Conservation (phyloP, 2,797 vertebrate species). For the Eidolon dupreanum region DNA sequence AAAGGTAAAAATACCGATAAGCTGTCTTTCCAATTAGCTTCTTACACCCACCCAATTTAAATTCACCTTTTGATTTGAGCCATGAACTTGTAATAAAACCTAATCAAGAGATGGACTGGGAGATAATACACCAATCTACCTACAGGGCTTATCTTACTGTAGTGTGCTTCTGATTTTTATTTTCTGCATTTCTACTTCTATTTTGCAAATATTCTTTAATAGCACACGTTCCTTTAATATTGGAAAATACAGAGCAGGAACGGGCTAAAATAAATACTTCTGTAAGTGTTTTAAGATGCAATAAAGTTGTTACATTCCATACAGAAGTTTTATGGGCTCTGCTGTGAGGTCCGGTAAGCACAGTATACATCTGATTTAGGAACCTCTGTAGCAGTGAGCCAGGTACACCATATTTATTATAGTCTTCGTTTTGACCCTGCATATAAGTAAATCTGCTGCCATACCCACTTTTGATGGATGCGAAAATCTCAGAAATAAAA, state of each 20-base stretch:
- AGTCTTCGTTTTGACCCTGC: not conserved
- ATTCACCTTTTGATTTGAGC: not conserved
- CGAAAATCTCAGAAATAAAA: constrained; percentile 48
- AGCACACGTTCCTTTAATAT: not conserved
- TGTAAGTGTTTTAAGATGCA: not conserved
- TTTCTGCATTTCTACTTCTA: constrained; percentile 16
- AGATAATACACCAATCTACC: not conserved
- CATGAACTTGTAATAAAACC: not conserved
- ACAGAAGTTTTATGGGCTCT: not conserved
- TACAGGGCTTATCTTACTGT: not conserved
- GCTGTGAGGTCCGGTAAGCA: not conserved
- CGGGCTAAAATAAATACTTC: not conserved
- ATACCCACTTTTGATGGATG: not conserved
- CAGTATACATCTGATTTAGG: not conserved
- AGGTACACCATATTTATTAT: not conserved
- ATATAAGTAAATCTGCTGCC: not conserved
- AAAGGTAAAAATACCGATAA: not conserved
- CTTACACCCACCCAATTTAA: not conserved
- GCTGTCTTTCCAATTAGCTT: not conserved
- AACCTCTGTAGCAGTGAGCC: not conserved
- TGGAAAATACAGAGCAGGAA: not conserved
- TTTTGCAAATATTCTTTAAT: constrained; percentile 24
- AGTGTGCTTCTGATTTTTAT: not conserved
- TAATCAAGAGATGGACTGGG: not conserved
- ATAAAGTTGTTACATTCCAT: not conserved